Conservation (phyloP, 2,888 invertebrate genomes). For the Drosophila lacicola region DNA sequence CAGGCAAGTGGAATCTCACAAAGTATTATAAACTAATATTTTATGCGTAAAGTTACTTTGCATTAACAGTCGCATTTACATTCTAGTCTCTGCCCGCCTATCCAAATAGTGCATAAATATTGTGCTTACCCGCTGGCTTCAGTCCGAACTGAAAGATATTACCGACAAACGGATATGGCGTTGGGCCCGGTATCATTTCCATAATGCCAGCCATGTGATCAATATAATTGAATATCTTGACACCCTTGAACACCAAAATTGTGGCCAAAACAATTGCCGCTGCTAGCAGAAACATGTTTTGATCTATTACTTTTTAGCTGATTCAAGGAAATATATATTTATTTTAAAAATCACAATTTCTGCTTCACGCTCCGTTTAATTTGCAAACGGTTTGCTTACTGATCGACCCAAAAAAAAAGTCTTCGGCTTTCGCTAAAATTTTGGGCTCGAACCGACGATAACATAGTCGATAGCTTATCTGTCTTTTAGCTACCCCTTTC, state of each 20-base stretch:
- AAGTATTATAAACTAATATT: neutral
- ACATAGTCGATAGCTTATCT: constrained; percentile 58
- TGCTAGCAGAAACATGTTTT: constrained; percentile 74
- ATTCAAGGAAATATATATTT: neutral
- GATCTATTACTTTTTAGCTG: neutral
- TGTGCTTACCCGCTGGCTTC: constrained; percentile 76
- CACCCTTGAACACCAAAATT: constrained; percentile 76
- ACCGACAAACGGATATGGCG: constrained; percentile 81
- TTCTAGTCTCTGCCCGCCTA: neutral
- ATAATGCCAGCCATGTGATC: constrained; percentile 82
- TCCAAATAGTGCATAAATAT: constrained; percentile 69
- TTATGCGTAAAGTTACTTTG: neutral
- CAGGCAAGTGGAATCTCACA: constrained; percentile 1
- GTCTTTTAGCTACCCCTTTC: constrained; percentile 17
- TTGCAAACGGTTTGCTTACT: constrained; percentile 29
- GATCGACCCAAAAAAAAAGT: constrained; percentile 14
- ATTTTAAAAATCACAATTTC: neutral
- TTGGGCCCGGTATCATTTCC: constrained; percentile 83
- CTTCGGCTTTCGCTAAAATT: constrained; percentile 31
- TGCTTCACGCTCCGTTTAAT: constrained; percentile 14
- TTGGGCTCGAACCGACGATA: constrained; percentile 37
- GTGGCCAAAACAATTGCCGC: constrained; percentile 67
- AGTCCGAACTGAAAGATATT: constrained; percentile 81
- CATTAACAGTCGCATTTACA: neutral
- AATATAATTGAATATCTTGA: constrained; percentile 77